Percentiles rank a stretch among this genome's conserved stretches.
These are phyloP conservation scores for Machimus rusticus DNA, from an alignment of 2,888 invertebrate species.

Conservation along the genomic window DNA sequence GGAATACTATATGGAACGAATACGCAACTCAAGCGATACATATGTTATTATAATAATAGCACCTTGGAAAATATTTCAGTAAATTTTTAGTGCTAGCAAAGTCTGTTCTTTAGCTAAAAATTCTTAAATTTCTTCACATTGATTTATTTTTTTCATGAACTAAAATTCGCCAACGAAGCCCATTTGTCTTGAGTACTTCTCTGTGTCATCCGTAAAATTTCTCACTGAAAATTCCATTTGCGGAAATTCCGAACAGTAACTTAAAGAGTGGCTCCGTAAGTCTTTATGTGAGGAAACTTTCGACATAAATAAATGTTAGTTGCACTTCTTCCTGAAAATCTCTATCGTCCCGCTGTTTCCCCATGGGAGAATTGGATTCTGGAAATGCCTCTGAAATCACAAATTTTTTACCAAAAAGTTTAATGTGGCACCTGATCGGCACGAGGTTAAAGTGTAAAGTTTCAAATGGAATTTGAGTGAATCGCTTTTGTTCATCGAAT, in stretches of 20 bases:
- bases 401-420: not conserved
- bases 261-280: not conserved
- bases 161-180: not conserved
- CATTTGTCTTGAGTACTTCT: slow-evolving; percentile 8
- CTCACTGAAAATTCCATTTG: not conserved
- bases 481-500: not conserved
- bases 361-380: not conserved
- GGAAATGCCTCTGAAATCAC: not conserved
- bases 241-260: not conserved
- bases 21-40: too few species aligned
- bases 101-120: not conserved
- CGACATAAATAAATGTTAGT: slow-evolving; percentile 26
- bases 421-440: not conserved
- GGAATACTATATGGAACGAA: too few species aligned
- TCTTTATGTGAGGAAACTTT: slow-evolving; percentile 17
- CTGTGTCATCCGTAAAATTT: slow-evolving; percentile 1
- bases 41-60: too few species aligned
- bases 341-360: not conserved
- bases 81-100: too few species aligned
- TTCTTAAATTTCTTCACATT: not conserved
- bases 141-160: not conserved
- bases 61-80: too few species aligned
- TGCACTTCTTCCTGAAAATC: not conserved
- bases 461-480: not conserved
- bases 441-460: not conserved